phyloP scores from a whole-genome alignment of 2,888 invertebrate genomes.

The Caenorhabditis wallacei region DNA sequence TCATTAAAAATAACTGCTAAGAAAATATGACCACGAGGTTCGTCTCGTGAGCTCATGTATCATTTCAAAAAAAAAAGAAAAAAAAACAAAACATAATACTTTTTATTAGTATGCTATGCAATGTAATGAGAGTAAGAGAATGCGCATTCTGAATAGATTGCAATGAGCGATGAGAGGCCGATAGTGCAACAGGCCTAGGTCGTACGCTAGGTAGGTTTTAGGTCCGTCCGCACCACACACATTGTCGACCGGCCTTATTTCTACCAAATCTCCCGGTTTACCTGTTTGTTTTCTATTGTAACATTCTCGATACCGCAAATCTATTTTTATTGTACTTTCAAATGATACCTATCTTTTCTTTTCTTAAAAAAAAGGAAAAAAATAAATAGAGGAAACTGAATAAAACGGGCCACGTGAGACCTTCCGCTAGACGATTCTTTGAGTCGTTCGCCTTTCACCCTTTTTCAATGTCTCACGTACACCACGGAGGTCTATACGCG shows the following conservation, averaged over 20 bases:
- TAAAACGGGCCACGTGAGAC: conserved; percentile 19
- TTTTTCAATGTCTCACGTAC: conserved; percentile 31
- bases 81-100: not conserved
- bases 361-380: not conserved
- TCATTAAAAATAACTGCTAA: conserved; percentile 6
- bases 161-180: conserved; percentile 12
- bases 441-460: conserved; percentile 33
- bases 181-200: conserved; percentile 16
- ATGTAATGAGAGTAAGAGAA: not conserved
- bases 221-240: not conserved
- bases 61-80: conserved; percentile 28
- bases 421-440: conserved; percentile 5
- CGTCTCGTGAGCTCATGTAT: conserved; percentile 40
- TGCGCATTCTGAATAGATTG: conserved; percentile 11
- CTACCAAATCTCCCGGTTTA: not conserved
- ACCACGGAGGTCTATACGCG: conserved; percentile 5
- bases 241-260: not conserved
- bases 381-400: conserved; percentile 2
- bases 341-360: not conserved
- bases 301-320: not conserved
- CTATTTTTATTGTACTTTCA: not conserved
- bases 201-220: conserved; percentile 20
- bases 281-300: not conserved
- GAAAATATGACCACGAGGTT: conserved; percentile 19
- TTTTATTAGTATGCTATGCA: not conserved